phyloP scores from a whole-genome alignment of 2,888 invertebrate genomes.

The Entomobrya multifasciata region DNA sequence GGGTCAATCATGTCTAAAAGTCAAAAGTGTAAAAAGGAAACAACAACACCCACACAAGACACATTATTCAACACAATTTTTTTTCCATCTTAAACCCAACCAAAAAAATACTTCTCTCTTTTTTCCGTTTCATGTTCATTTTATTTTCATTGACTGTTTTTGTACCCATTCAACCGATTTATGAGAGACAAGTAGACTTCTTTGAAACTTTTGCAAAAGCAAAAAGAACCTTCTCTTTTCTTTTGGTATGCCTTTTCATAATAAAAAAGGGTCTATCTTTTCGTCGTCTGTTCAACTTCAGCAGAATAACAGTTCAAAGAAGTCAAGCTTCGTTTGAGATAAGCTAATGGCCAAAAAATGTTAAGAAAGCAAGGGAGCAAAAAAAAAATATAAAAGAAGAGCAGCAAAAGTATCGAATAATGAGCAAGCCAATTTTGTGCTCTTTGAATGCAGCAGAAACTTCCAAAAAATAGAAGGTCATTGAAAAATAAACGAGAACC shows the following conservation, averaged over 20 bases:
- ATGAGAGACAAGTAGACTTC: slow-evolving; percentile 41
- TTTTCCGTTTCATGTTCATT: background rate
- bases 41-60: slow-evolving; percentile 67
- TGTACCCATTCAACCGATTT: slow-evolving; percentile 51
- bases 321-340: slow-evolving; percentile 70
- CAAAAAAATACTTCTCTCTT: background rate
- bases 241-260: background rate
- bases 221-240: background rate
- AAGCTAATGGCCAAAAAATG: slow-evolving; percentile 27
- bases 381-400: too few species aligned
- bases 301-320: slow-evolving; percentile 1
- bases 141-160: background rate
- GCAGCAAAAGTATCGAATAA: background rate
- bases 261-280: background rate
- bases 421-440: slow-evolving; percentile 10
- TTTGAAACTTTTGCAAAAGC: background rate
- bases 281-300: background rate
- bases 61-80: background rate
- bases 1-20: slow-evolving; percentile 80
- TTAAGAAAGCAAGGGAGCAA: background rate
- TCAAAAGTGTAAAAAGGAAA: too few species aligned
- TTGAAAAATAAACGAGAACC: background rate
- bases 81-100: background rate
- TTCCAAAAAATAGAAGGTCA: slow-evolving; percentile 38
- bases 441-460: background rate